phyloP scores from a whole-genome alignment of 2,888 invertebrate genomes.

The Crossocerus cetratus region DNA sequence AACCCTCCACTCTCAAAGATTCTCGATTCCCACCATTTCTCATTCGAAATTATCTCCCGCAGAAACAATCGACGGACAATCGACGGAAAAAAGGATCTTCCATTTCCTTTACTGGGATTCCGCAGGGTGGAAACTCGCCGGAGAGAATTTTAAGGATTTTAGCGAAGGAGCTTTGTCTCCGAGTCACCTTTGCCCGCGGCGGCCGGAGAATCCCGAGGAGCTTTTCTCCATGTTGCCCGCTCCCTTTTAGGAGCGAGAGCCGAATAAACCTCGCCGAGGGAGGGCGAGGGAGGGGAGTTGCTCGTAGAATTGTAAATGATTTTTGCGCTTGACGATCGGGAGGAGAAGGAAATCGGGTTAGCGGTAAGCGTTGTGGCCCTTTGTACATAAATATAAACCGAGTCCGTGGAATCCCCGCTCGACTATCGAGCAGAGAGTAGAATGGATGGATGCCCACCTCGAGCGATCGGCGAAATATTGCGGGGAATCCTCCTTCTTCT shows the following conservation, averaged over 20 bases:
- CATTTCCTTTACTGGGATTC: too few relatives aligned
- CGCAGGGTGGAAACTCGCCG: too few relatives aligned
- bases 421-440: constrained; percentile 60
- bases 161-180: too few relatives aligned
- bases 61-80: too few relatives aligned
- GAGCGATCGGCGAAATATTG: constrained; percentile 45
- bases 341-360: constrained; percentile 33
- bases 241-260: not conserved
- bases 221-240: not conserved
- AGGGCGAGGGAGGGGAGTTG: constrained; percentile 20
- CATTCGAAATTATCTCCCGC: too few relatives aligned
- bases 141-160: too few relatives aligned
- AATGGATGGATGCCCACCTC: constrained; percentile 52
- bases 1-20: too few relatives aligned
- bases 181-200: too few relatives aligned
- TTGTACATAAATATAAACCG: constrained; percentile 49
- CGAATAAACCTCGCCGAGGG: not conserved
- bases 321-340: constrained; percentile 35
- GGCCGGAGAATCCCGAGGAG: too few relatives aligned
- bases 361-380: constrained; percentile 38
- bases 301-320: constrained; percentile 42
- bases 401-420: constrained; percentile 35
- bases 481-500: constrained; percentile 10
- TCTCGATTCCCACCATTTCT: too few relatives aligned
- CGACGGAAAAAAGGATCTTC: not conserved